A percentile compares a stretch with the other conserved stretches of the same genome.
phyloP scores from a whole-genome alignment of 1,140 invertebrate species.

The Drosophila ogumai region DNA sequence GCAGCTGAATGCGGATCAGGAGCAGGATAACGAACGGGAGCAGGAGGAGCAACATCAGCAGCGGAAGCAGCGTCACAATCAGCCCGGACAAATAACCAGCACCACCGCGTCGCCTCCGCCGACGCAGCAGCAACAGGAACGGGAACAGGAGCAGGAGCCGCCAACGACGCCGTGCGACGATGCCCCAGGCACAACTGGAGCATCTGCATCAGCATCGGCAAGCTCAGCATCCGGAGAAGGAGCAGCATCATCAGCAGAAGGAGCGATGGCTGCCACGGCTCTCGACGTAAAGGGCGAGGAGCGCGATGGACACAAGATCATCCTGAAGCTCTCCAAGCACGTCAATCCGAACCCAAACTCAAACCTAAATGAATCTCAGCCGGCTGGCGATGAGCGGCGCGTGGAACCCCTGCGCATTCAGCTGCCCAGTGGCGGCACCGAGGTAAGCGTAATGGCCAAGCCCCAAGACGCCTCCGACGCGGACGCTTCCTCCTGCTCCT shows the following conservation, averaged over 20 bases:
- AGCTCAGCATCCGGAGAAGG: constrained; percentile 26
- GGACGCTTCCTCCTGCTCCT: constrained; percentile 71
- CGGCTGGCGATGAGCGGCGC: constrained; percentile 63
- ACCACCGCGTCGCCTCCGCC: constrained; percentile 77
- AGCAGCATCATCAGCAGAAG: constrained; percentile 22
- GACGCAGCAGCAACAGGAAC: constrained; percentile 42
- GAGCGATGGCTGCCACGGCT: constrained; percentile 65
- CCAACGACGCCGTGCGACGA: constrained; percentile 45
- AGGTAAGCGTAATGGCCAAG: constrained; percentile 41
- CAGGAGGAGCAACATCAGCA: constrained; percentile 34
- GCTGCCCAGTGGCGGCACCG: constrained; percentile 44
- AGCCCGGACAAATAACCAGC: constrained; percentile 74
- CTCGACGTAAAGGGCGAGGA: constrained; percentile 65
- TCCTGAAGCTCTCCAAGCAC: constrained; percentile 76
- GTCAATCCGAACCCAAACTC: constrained; percentile 19
- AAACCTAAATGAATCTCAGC: constrained; percentile 64
- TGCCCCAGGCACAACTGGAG: constrained; percentile 51
- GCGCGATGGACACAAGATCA: constrained; percentile 70
- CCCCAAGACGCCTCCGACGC: constrained; percentile 51
- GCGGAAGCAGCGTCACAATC: constrained; percentile 35
- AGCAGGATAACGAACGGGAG: constrained; percentile 29
- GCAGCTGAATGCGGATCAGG: constrained; percentile 62
- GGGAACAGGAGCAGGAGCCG: constrained; percentile 16
- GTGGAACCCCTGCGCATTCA: constrained; percentile 73
- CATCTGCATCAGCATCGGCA: constrained; percentile 15